These are phyloP conservation scores for Phalloptychus januarius DNA, from an alignment of 2,797 vertebrate genomes.

Conservation along the genomic window DNA sequence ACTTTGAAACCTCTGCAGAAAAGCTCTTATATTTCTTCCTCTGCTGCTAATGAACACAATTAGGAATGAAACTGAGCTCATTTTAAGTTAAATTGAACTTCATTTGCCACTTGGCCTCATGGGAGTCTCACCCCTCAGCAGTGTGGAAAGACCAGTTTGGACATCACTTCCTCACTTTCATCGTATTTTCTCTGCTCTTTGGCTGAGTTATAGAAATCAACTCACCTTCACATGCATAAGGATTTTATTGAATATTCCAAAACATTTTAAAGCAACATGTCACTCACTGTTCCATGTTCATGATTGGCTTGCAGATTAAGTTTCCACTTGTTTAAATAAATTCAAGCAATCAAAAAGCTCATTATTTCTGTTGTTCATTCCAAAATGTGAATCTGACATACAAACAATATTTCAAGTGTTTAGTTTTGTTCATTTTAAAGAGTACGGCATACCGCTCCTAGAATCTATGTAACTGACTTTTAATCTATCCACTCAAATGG, in stretches of 20 bases:
- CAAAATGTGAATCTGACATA: background rate
- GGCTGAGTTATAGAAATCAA: background rate
- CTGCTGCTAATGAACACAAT: slow-evolving; percentile 36
- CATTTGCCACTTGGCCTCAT: slow-evolving; percentile 12
- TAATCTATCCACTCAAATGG: no score
- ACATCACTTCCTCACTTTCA: slow-evolving; percentile 4
- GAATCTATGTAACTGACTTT: no score
- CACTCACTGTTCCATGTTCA: slow-evolving; percentile 53
- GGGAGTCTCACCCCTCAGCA: slow-evolving; percentile 22
- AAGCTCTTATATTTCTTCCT: background rate
- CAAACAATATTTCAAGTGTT: background rate
- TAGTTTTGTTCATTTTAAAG: background rate
- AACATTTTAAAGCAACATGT: slow-evolving; percentile 18
- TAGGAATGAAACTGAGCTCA: slow-evolving; percentile 22
- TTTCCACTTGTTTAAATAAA: background rate
- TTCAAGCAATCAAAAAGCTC: background rate
- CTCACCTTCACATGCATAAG: background rate
- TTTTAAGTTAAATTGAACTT: slow-evolving; percentile 38
- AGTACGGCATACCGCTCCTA: background rate
- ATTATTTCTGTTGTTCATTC: background rate
- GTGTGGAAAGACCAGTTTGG: slow-evolving; percentile 7
- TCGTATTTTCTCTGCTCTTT: slow-evolving; percentile 12
- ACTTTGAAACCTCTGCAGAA: slow-evolving; percentile 18
- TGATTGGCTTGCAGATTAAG: slow-evolving; percentile 20
- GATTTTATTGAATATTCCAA: background rate